Conservation (phyloP, 2,797 vertebrate genomes). For the Premnoplex brunnescens region DNA sequence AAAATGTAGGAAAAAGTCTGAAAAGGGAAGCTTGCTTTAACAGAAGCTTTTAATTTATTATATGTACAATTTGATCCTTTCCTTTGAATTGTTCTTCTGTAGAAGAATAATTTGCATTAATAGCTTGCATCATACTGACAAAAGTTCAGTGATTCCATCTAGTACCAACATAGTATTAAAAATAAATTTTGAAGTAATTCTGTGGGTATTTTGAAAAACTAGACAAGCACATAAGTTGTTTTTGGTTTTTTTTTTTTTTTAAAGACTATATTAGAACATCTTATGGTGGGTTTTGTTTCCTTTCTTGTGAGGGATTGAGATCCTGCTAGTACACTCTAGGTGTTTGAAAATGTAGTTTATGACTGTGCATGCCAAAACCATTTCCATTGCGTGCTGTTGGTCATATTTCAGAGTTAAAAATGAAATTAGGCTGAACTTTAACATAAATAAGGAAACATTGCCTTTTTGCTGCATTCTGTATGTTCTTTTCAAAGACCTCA, state of each 20-base stretch:
- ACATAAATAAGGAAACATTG: background rate
- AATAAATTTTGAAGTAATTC: background rate
- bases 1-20: background rate
- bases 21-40: background rate
- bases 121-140: background rate
- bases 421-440: background rate
- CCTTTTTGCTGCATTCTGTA: background rate
- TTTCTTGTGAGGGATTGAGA: background rate
- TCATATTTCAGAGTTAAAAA: background rate
- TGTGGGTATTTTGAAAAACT: background rate
- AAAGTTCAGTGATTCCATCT: background rate
- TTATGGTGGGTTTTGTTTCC: background rate
- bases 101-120: background rate
- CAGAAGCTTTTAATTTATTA: background rate
- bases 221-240: background rate
- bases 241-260: background rate
- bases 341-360: background rate
- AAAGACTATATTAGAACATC: background rate
- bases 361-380: background rate
- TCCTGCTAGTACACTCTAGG: background rate
- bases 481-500: conserved; percentile 74
- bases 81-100: background rate
- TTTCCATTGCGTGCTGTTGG: background rate
- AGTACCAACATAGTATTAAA: background rate
- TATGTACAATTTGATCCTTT: background rate